Evolutionary conservation across 1,140 invertebrate genomes (phyloP), one percentile per base, ranked within the genome.

Genomic region (Bombyx mori): DNA sequence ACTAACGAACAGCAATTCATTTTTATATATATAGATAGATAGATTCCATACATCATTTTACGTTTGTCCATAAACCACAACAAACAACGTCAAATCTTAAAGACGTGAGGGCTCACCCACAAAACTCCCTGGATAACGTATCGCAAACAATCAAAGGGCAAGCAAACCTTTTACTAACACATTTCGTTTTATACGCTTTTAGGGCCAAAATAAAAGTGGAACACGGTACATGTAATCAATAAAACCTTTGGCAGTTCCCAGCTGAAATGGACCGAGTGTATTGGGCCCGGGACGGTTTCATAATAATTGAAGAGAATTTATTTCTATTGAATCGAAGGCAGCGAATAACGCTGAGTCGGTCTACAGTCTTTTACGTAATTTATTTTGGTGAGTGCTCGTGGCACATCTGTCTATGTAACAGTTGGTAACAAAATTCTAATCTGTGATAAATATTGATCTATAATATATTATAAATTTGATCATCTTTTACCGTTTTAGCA

Each of bases 81-180:
- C 26, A 35, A 35, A 1, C 26, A 5, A 35, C 26, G 2, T 35
- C 26, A 35, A 35, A 35, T 5, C 26, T 35, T 35, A 35, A 35
- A 35, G 2, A 35, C 26, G 26, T 5, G 2, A 35, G 26, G 26
- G 26, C 26, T 35, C 26, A 35, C 26, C 26, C 26, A 35, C 26
- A 35, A 35, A 35, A 35, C 26, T 35, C 26, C 26, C 26, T 35
- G 26, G 26, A 35, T 61, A 74, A 74, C 65, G 60, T 75, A 75
- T 73, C 58, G 70, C 72, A 74, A 77, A 75, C 72, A 77, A 79
- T 76, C 75, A 82, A 79, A 78, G 75, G 71, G 63, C 67, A 71
- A 71, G 65, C 62, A 78, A 77, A 78, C 68, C 68, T 71, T 63
- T 70, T 69, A 67, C 68, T 71, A 55, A 53, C 67, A 71, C 74